phyloP scores from a whole-genome alignment of 1,140 invertebrate genomes.

The Capitella teleta region DNA sequence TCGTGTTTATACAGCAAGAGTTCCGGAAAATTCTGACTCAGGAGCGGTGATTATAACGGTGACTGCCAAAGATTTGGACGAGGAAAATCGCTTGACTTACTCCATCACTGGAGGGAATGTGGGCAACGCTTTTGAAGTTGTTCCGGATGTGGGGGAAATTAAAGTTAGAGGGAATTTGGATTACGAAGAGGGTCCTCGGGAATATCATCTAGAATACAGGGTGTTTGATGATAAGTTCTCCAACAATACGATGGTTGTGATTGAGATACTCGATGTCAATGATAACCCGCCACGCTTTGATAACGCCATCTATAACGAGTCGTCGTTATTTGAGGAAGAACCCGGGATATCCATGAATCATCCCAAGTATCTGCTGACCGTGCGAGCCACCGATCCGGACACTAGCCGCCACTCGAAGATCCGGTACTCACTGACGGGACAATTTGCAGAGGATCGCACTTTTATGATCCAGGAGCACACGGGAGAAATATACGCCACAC shows the following conservation, averaged over 20 bases:
- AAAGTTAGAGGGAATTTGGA: conserved; percentile 86
- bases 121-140: conserved; percentile 90
- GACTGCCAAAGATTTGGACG: conserved; percentile 94
- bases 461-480: conserved; percentile 11
- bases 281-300: conserved; percentile 14
- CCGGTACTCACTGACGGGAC: conserved; percentile 11
- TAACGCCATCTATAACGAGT: conserved; percentile 12
- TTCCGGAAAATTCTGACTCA: conserved; percentile 95
- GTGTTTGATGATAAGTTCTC: conserved; percentile 16
- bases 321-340: conserved; percentile 11
- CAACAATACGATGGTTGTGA: conserved; percentile 8
- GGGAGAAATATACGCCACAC: conserved; percentile 11
- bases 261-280: conserved; percentile 13
- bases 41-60: conserved; percentile 92
- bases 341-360: conserved; percentile 8
- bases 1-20: conserved; percentile 86
- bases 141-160: conserved; percentile 93
- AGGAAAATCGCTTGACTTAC: conserved; percentile 95
- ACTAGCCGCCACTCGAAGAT: conserved; percentile 11
- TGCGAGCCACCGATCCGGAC: conserved; percentile 14
- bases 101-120: conserved; percentile 97
- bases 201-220: conserved; percentile 40
- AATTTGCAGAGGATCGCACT: conserved; percentile 13
- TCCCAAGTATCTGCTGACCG: conserved; percentile 13
- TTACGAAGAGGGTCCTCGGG: conserved; percentile 62